phyloP scores from a whole-genome alignment of 2,888 invertebrate genomes.

The Seladonia tumulorum region DNA sequence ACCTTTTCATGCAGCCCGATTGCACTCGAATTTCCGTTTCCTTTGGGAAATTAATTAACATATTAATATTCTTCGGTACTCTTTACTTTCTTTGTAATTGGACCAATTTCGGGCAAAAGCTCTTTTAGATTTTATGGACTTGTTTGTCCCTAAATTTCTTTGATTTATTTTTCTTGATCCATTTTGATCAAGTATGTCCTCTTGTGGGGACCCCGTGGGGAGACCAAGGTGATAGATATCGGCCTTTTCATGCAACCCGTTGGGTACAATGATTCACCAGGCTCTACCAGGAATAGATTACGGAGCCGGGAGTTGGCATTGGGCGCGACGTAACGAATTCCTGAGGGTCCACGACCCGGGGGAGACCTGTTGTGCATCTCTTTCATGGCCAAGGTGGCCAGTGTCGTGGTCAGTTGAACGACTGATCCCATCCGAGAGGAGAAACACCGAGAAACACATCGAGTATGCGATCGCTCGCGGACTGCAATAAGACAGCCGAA shows the following conservation, averaged over 20 bases:
- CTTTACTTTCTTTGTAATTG: too few species aligned
- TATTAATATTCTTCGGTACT: too few species aligned
- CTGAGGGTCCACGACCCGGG: conserved; percentile 53
- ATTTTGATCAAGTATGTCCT: not conserved
- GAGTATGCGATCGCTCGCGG: conserved; percentile 26
- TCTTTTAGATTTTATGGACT: too few species aligned
- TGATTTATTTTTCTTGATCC: too few species aligned
- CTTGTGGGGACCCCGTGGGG: not conserved
- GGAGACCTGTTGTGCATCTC: conserved; percentile 52
- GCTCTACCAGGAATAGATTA: conserved; percentile 13
- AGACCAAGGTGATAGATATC: not conserved
- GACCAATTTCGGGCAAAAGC: too few species aligned
- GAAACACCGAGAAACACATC: not conserved
- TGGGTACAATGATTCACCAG: not conserved
- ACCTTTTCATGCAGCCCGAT: not conserved
- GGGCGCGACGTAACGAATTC: conserved; percentile 48
- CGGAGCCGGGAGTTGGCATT: conserved; percentile 16
- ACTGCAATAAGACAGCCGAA: conserved; percentile 51
- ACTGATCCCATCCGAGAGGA: conserved; percentile 38
- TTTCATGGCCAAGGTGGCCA: conserved; percentile 68
- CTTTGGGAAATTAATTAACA: not conserved
- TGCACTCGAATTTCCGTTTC: not conserved
- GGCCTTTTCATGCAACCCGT: too few species aligned
- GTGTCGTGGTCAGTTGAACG: conserved; percentile 50
- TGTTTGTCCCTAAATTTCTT: too few species aligned